Percentiles rank a stretch among this genome's conserved stretches.
phyloP scores from a whole-genome alignment of 2,888 invertebrate species.

The Spisula subtruncata region DNA sequence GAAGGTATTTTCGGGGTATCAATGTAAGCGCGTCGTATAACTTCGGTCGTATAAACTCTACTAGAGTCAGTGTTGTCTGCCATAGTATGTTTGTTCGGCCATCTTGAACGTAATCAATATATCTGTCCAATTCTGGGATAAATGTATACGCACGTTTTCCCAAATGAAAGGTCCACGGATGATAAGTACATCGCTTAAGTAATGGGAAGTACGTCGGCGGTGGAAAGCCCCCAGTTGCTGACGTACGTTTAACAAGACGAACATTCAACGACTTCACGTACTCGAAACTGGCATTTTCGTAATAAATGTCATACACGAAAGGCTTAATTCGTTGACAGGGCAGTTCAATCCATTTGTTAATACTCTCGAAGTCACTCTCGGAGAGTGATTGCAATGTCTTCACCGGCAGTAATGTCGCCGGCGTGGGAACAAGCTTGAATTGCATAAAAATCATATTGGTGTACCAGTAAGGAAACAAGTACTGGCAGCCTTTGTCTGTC shows the following conservation, averaged over 20 bases:
- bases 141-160: not conserved
- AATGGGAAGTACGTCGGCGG: not conserved
- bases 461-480: not conserved
- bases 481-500: not conserved
- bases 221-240: not conserved
- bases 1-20: not conserved
- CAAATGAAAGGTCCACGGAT: not conserved
- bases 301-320: not conserved
- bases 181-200: not conserved
- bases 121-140: not conserved
- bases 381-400: not conserved
- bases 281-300: not conserved
- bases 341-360: not conserved
- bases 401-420: not conserved
- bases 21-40: not conserved
- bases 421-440: not conserved
- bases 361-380: too few relatives aligned
- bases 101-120: slow-evolving; percentile 10
- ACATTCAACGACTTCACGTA: not conserved
- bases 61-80: not conserved
- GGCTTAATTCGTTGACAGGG: not conserved
- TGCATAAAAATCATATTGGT: not conserved
- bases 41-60: not conserved
- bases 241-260: not conserved
- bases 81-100: not conserved